A percentile compares a stretch with the other conserved stretches of the same genome.
phyloP scores from a whole-genome alignment of 1,140 invertebrate species.

The Drosophila littoralis region DNA sequence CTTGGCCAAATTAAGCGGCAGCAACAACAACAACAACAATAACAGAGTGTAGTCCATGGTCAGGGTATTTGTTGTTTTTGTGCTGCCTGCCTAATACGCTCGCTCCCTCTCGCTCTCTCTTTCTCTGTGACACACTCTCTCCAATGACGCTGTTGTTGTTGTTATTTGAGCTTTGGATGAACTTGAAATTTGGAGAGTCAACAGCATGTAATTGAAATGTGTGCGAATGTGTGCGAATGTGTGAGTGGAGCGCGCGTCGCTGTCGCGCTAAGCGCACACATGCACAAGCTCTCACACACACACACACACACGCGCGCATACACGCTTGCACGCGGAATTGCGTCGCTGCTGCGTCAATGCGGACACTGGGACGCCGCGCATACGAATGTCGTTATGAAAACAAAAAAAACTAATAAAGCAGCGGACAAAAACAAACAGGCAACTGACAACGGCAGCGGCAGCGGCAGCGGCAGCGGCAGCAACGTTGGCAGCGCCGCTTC shows the following conservation, averaged over 20 bases:
- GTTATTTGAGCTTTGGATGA: constrained; percentile 56
- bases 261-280: constrained; percentile 9
- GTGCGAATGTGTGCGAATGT: constrained; percentile 54
- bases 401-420: constrained; percentile 80
- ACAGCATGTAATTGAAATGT: constrained; percentile 64
- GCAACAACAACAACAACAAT: constrained; percentile 1
- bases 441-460: constrained; percentile 21
- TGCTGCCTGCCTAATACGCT: neutral
- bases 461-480: constrained; percentile 14
- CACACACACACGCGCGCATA: constrained; percentile 21
- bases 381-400: constrained; percentile 79
- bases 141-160: constrained; percentile 9
- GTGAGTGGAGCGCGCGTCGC: constrained; percentile 4
- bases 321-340: constrained; percentile 11
- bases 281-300: constrained; percentile 12
- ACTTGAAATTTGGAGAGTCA: constrained; percentile 69
- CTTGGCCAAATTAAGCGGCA: constrained; percentile 23
- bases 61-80: constrained; percentile 23
- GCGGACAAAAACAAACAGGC: constrained; percentile 75
- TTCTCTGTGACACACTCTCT: neutral
- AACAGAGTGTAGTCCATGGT: neutral
- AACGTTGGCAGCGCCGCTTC: constrained; percentile 41
- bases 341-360: constrained; percentile 25
- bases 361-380: constrained; percentile 49
- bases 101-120: neutral